Evolutionary conservation across 1,140 invertebrate genomes (phyloP).

Genomic region (Proctacanthus coquilletti): DNA sequence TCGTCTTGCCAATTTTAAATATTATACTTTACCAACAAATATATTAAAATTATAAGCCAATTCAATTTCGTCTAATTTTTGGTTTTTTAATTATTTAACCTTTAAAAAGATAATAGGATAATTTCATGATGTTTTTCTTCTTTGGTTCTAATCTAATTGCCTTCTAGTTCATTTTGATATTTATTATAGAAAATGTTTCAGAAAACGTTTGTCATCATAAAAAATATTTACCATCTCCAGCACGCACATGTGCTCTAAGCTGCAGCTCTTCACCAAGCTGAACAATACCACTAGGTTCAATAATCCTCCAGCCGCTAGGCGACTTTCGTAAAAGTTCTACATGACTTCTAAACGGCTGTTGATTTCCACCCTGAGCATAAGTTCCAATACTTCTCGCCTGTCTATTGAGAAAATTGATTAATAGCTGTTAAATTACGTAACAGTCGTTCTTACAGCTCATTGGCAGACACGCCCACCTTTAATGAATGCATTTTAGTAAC

Average conservation of each 20-base stretch:
- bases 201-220: no score
- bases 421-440: no score
- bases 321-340: slow-evolving; percentile 39
- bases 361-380: slow-evolving; percentile 37
- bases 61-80: no score
- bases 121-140: no score
- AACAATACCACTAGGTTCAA: slow-evolving; percentile 39
- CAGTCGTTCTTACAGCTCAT: slow-evolving; percentile 31
- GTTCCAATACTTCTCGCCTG: slow-evolving; percentile 29
- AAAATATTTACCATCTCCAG: slow-evolving; percentile 40
- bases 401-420: slow-evolving; percentile 8
- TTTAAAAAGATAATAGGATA: no score
- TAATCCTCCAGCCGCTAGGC: slow-evolving; percentile 33
- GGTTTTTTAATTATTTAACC: no score
- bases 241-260: slow-evolving; percentile 38
- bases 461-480: slow-evolving; percentile 30
- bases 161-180: no score
- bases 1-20: not conserved
- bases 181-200: no score
- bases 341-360: slow-evolving; percentile 40
- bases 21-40: no score
- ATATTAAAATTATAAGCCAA: no score
- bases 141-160: no score
- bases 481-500: slow-evolving; percentile 38
- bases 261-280: slow-evolving; percentile 48